phyloP scores from a whole-genome alignment of 2,113 vertebrate species.

The Tapirus terrestris region DNA sequence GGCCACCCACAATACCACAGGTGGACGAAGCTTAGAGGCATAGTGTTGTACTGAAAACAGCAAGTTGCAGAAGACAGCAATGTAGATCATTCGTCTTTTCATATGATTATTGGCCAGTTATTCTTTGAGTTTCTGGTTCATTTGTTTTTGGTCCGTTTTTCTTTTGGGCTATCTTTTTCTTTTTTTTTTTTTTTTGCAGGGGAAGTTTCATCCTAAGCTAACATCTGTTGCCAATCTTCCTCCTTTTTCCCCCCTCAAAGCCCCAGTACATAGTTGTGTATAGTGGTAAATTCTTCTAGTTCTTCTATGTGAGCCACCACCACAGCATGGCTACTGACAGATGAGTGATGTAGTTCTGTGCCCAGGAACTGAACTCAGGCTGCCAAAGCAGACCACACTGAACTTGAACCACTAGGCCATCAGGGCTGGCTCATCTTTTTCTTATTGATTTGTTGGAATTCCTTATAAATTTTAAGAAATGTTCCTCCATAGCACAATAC shows the following conservation, averaged over 20 bases:
- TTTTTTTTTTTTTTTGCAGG: no score
- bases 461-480: conserved; percentile 27
- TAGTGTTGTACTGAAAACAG: neutral
- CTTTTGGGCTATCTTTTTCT: neutral
- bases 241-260: no score
- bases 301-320: no score
- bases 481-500: neutral
- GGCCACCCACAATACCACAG: neutral
- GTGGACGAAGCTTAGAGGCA: neutral
- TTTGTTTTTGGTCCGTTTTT: neutral
- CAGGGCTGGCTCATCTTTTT: neutral
- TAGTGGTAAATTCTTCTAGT: no score
- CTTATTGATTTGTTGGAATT: neutral
- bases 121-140: neutral
- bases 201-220: no score
- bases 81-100: neutral
- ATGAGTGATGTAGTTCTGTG: no score
- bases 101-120: neutral
- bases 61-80: neutral
- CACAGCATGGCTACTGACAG: no score
- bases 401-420: no score
- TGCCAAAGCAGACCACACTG: no score
- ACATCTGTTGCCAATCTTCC: no score
- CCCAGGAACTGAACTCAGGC: no score
- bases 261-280: no score